Evolutionary conservation across 2,797 vertebrate genomes (phyloP).

Genomic region (Dromococcyx pavoninus): DNA sequence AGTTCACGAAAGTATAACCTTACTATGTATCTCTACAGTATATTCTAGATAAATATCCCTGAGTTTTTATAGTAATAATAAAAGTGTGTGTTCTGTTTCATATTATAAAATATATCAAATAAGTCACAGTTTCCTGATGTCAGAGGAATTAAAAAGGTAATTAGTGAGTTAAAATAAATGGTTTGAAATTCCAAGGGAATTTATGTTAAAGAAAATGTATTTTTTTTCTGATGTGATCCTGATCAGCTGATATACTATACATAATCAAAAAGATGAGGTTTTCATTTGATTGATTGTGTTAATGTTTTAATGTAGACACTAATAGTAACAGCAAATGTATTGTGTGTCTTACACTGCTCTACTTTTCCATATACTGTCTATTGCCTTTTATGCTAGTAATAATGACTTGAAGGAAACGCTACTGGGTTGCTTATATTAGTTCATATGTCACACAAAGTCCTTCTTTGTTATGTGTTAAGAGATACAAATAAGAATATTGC

Average conservation of each 20-base stretch:
- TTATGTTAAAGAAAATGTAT: not conserved
- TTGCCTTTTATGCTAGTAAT: not conserved
- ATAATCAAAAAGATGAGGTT: not conserved
- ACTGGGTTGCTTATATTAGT: not conserved
- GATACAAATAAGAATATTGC: not conserved
- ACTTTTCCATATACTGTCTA: not conserved
- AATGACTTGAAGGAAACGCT: not conserved
- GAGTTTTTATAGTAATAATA: not conserved
- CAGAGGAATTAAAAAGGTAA: not conserved
- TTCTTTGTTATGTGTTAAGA: not conserved
- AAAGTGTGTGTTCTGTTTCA: not conserved
- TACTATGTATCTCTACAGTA: not conserved
- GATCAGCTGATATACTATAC: not conserved
- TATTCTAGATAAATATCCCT: not conserved
- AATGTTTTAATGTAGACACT: not conserved
- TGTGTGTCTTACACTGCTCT: not conserved
- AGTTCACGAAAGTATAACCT: not conserved
- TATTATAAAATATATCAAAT: not conserved
- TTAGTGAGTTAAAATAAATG: not conserved
- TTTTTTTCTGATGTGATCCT: not conserved
- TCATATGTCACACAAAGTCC: not conserved
- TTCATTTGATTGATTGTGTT: not conserved
- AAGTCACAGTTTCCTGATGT: not conserved
- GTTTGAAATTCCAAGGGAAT: not conserved
- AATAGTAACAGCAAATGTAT: not conserved